These are phyloP conservation scores for Catharus ustulatus DNA, from an alignment of 2,797 vertebrate species.

Conservation along the genomic window DNA sequence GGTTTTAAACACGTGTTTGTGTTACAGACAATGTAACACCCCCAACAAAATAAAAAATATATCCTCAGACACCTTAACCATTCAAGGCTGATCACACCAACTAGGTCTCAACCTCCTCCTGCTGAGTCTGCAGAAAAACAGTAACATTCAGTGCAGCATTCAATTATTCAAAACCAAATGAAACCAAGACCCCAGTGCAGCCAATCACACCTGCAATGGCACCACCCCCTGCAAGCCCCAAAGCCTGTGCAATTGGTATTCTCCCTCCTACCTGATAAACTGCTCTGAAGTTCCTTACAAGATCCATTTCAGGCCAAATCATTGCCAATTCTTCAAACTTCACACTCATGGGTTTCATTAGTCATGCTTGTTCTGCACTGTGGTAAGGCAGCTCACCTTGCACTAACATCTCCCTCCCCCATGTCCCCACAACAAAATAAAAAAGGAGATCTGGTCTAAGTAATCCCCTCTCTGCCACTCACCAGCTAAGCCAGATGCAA, in stretches of 20 bases:
- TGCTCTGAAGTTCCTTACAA: neutral
- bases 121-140: neutral
- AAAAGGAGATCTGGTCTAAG: neutral
- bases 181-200: neutral
- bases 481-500: neutral
- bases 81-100: neutral
- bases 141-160: neutral
- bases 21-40: neutral
- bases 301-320: neutral
- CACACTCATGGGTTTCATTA: rapidly evolving
- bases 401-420: neutral
- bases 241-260: neutral
- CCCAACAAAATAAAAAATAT: neutral
- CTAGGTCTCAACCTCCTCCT: neutral
- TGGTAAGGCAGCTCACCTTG: neutral
- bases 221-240: neutral
- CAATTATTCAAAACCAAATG: neutral
- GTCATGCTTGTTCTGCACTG: too few relatives aligned
- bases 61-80: neutral
- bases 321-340: neutral
- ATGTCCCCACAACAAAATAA: neutral
- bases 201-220: rapidly evolving
- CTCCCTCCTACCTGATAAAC: neutral
- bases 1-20: neutral
- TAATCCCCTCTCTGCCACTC: neutral